Percentiles rank a stretch among this genome's conserved stretches.
Conservation (phyloP, 1,140 invertebrate genomes). For the Maniola jurtina region DNA sequence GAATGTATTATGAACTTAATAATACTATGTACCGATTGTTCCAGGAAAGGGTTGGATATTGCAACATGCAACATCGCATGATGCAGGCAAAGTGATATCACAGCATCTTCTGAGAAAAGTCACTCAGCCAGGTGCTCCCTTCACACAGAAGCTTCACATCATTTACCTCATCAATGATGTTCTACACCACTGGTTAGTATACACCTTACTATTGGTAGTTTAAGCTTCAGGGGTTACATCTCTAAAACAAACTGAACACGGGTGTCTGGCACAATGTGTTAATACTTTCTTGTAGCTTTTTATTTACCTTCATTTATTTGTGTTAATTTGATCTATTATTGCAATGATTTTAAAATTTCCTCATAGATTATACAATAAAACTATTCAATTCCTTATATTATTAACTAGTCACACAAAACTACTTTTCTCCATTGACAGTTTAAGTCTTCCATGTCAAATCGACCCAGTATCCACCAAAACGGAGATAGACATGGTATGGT, state of each 20-base stretch:
- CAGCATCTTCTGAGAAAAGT: slow-evolving; percentile 92
- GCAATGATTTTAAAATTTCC: not conserved
- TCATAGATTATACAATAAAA: not conserved
- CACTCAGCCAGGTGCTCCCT: slow-evolving; percentile 84
- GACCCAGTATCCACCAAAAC: too few species aligned
- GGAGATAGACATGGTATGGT: too few species aligned
- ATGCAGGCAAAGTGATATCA: slow-evolving; percentile 89
- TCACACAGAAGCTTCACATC: slow-evolving; percentile 95
- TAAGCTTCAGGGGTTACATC: slow-evolving; percentile 9
- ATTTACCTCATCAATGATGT: slow-evolving; percentile 99
- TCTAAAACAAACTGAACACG: slow-evolving; percentile 9
- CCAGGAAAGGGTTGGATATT: slow-evolving; percentile 95
- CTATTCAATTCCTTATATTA: not conserved
- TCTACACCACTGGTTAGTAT: slow-evolving; percentile 96
- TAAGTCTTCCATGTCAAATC: too few species aligned
- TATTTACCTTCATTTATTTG: slow-evolving; percentile 5
- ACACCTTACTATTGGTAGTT: not conserved
- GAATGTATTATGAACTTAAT: too few species aligned
- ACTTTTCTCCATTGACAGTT: too few species aligned
- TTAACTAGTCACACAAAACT: too few species aligned
- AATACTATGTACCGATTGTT: slow-evolving; percentile 17
- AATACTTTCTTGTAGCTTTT: slow-evolving; percentile 10
- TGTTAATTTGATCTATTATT: slow-evolving; percentile 10
- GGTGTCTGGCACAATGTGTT: slow-evolving; percentile 26
- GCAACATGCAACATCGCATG: slow-evolving; percentile 86